Evolutionary conservation across 23 tunicate species (phyloP).

Genomic region (Styela clava): DNA sequence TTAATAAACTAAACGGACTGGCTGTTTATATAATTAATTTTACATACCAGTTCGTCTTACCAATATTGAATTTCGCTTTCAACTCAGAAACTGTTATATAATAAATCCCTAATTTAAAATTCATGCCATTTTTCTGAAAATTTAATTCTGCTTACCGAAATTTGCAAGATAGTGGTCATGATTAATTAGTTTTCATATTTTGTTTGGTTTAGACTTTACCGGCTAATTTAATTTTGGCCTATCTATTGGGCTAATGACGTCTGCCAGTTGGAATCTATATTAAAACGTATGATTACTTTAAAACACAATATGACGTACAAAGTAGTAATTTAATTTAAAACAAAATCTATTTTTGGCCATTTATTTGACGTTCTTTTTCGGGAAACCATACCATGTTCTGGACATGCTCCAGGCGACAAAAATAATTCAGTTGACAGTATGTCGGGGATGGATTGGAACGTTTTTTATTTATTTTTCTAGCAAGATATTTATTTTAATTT

Average conservation of each 20-base stretch:
- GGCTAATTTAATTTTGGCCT: too few relatives aligned
- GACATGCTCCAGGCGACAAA: neutral
- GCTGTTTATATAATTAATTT: too few relatives aligned
- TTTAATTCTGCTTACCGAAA: too few relatives aligned
- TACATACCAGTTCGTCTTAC: too few relatives aligned
- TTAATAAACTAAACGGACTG: too few relatives aligned
- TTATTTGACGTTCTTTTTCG: neutral
- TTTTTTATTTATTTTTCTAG: neutral
- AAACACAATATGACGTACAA: neutral
- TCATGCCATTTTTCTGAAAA: too few relatives aligned
- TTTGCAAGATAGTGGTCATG: too few relatives aligned
- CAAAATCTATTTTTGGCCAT: neutral
- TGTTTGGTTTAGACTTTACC: too few relatives aligned
- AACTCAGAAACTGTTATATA: too few relatives aligned
- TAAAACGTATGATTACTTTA: neutral
- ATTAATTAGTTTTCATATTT: too few relatives aligned
- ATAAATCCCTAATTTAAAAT: too few relatives aligned
- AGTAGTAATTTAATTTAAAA: neutral
- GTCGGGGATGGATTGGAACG: neutral
- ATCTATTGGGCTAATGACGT: neutral
- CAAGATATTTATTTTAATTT: neutral
- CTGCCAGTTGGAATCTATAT: neutral
- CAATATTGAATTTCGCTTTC: too few relatives aligned
- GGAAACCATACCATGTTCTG: neutral
- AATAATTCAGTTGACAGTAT: neutral